Evolutionary conservation across 1,140 invertebrate species (phyloP), one percentile per base, ranked within the genome.

Genomic region (Hetaerina americana): DNA sequence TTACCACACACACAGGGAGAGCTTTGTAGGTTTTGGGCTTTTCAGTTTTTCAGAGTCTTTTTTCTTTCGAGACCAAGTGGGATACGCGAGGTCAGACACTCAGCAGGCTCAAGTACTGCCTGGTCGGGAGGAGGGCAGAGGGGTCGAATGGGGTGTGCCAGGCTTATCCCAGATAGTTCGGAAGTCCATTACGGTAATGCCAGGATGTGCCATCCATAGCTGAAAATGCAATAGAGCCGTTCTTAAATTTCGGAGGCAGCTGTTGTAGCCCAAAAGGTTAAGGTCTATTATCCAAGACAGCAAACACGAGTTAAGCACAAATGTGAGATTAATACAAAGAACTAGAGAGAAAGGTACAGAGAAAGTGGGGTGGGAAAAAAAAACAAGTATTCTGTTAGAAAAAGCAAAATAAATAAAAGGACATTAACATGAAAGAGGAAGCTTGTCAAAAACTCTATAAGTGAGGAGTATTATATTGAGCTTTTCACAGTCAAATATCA

Each of bases 181-280:
- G 74, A 66, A 75, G 74, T 40, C 74, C 74, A 72, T 75, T 75
- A 73, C 74, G 74, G 73, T 71, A 75, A 72, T 72, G 74, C 73
- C 74, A 74, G 28, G 73, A 74, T 49, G 72, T 70, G 71, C 73
- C 71, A 69, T 71, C 74, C 72, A 70, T 67, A 68, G 72, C 72
- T 74, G 74, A 73, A 74, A 74, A 72, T 66, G 66, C 40, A 72
- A 72, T 28, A 29, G 31, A 72, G 28, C 31, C n/a, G 26, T 66
- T 26, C 24, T 49, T 71, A 26, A n/a, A 40, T 66, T 57, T 27
- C 28, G 24, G 24, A 70, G 69, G 31, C 27, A 70, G 18, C 31
- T 70, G 31, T 40, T 67, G 69, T 27, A 28, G 27, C 69, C 31
- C 22, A 29, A 27, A 70, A 70, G n/a, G 22, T 5, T 70, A 24